Base-by-base conservation (phyloP, 2,113 vertebrate species). In the Saguinus imperator region DNA sequence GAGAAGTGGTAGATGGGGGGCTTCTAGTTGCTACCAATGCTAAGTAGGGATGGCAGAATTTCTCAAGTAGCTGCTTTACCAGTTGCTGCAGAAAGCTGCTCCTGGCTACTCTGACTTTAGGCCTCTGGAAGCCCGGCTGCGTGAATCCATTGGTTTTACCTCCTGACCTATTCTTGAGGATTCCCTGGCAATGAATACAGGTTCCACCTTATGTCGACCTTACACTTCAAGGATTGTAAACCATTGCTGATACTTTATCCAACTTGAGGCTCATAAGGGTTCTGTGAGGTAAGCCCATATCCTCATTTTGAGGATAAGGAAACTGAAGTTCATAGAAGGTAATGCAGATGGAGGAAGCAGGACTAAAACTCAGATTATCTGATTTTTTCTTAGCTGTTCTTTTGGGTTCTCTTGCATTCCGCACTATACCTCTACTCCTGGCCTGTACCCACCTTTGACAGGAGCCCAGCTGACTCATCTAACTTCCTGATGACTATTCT, bases 401-500 rank as follows among this genome's bases (percentile, higher is more conserved):
- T 66, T 70, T 40, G 43, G 32, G 8, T 83, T 77, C 85, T 95
- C 85, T 81, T 88, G 64, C 72, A 66, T n/a, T 76, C 10, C 17
- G 50, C 32, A 61, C 68, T 68, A 1, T 50, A 20, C 43, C 13
- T 70, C 27, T 1, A 25, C 43, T 89, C 50, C 40, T 92, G 91
- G 64, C 35, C 87, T 86, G 0, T 89, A 52, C 5, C 18, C 8
- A 66, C 20, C 40, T 97, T 85, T 86, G 57, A 83, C 8, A 35
- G 75, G 40, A 88, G 17, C 25, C 43, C 18, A 48, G 1, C 12
- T 97, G 95, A 97, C 29, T 94, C 73, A 96, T 68, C 64, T 48
- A 64, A 82, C 91, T 86, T 96, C 75, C 45, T 95, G 77, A 64
- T 92, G 81, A 94, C 94, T 84, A 0, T n/a, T 57, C 3, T 17